A percentile compares a stretch with the other conserved stretches of the same genome.
Conservation (phyloP, 2,113 vertebrate genomes). For the Cheilinus undulatus region DNA sequence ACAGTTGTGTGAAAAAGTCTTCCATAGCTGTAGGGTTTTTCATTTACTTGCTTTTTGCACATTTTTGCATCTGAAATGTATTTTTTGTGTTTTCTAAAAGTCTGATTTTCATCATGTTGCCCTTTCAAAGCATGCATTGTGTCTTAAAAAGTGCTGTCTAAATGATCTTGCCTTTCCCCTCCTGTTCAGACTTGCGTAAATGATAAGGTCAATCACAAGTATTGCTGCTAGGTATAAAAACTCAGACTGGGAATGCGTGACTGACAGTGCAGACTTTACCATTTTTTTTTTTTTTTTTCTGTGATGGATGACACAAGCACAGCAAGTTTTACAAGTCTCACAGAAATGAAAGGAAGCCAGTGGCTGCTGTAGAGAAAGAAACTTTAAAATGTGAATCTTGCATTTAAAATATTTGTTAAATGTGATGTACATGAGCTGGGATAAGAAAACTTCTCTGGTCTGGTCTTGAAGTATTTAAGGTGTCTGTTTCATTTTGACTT, state of each 20-base stretch:
- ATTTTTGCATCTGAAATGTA: too few relatives aligned
- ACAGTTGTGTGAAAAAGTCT: too few relatives aligned
- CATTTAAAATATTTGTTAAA: background rate
- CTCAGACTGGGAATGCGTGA: too few relatives aligned
- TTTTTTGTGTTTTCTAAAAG: too few relatives aligned
- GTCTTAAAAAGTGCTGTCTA: too few relatives aligned
- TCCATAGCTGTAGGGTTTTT: too few relatives aligned
- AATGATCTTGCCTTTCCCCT: too few relatives aligned
- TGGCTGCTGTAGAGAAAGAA: background rate
- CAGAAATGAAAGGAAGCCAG: background rate
- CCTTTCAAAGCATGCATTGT: too few relatives aligned
- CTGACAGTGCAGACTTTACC: background rate
- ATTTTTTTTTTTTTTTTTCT: background rate
- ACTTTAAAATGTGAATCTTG: too few relatives aligned
- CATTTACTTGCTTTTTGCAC: too few relatives aligned
- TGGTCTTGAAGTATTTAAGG: background rate
- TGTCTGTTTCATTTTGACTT: conserved; percentile 11
- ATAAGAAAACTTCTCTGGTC: background rate
- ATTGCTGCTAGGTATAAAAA: too few relatives aligned
- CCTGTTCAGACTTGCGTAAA: background rate
- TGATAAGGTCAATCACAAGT: background rate
- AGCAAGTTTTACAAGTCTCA: background rate
- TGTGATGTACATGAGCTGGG: background rate
- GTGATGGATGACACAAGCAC: background rate
- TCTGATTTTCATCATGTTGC: too few relatives aligned